A percentile compares a stretch with the other conserved stretches of the same genome.
These are phyloP conservation scores for Amphiprion percula DNA, from an alignment of 2,113 vertebrate genomes.

Conservation along the genomic window DNA sequence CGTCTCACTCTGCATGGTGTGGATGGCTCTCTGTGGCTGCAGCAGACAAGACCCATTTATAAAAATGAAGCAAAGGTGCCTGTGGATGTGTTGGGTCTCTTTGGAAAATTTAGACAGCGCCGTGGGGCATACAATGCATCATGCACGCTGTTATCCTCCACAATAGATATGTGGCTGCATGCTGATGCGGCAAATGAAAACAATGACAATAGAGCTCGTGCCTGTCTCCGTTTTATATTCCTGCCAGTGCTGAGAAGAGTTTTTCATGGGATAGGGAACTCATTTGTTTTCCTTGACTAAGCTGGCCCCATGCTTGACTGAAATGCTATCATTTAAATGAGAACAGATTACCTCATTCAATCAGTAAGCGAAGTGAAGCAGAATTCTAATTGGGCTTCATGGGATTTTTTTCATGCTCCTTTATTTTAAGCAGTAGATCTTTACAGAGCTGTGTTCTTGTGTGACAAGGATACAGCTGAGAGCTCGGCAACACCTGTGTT, in stretches of 20 bases:
- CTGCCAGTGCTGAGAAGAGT: slow-evolving; percentile 53
- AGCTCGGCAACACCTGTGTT: slow-evolving; percentile 69
- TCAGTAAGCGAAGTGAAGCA: slow-evolving; percentile 75
- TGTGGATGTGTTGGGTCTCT: slow-evolving; percentile 44
- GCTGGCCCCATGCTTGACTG: slow-evolving; percentile 65
- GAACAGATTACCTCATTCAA: slow-evolving; percentile 79
- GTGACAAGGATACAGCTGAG: slow-evolving; percentile 39
- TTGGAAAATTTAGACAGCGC: slow-evolving; percentile 60
- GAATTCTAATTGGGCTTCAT: slow-evolving; percentile 79
- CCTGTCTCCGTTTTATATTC: slow-evolving; percentile 57
- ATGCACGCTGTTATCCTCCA: slow-evolving; percentile 33
- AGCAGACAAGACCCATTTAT: slow-evolving; percentile 74
- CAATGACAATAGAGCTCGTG: slow-evolving; percentile 42
- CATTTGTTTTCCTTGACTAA: slow-evolving; percentile 79
- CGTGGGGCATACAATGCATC: slow-evolving; percentile 56
- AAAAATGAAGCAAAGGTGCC: slow-evolving; percentile 60
- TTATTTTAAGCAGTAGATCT: slow-evolving; percentile 35
- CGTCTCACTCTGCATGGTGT: slow-evolving; percentile 43
- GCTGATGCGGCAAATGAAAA: slow-evolving; percentile 68
- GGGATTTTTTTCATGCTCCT: slow-evolving; percentile 42
- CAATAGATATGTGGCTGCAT: slow-evolving; percentile 61
- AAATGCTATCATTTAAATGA: slow-evolving; percentile 79
- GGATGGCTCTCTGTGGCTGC: slow-evolving; percentile 60
- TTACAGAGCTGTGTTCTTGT: slow-evolving; percentile 27
- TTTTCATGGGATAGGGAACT: slow-evolving; percentile 61